Conservation (phyloP, 2,113 vertebrate species). For the Sminthopsis crassicaudata region DNA sequence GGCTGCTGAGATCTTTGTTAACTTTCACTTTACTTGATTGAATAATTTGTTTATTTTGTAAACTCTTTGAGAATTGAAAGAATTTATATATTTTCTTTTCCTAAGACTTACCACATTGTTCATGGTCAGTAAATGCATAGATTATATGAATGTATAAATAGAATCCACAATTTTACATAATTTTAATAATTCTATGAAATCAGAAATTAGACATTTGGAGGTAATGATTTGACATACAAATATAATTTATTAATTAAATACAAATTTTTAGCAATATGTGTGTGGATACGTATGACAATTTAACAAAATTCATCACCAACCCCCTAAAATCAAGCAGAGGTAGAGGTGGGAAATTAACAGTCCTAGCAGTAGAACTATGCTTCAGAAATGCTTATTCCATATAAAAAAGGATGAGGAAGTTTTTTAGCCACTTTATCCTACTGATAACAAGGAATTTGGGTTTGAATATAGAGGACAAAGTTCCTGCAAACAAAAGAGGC, state of each 20-base stretch:
- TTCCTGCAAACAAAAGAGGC: background rate
- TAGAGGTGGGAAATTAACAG: background rate
- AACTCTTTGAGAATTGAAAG: background rate
- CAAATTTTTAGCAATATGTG: background rate
- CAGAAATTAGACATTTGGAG: background rate
- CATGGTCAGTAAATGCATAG: background rate
- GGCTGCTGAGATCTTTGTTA: background rate
- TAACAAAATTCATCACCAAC: background rate
- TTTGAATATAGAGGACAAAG: background rate
- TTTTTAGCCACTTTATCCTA: background rate
- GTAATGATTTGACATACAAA: background rate
- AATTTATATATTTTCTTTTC: background rate
- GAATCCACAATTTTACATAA: background rate
- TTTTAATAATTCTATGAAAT: background rate
- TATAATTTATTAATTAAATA: background rate
- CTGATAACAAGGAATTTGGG: background rate
- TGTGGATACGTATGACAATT: background rate
- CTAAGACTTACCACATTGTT: background rate
- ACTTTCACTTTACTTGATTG: background rate
- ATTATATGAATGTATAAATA: background rate
- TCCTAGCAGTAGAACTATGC: background rate
- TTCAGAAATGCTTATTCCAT: background rate
- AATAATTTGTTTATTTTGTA: background rate
- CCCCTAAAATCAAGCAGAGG: background rate
- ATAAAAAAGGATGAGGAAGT: background rate